phyloP scores from a whole-genome alignment of 2,113 vertebrate genomes.

The Chlamydotis undulata region DNA sequence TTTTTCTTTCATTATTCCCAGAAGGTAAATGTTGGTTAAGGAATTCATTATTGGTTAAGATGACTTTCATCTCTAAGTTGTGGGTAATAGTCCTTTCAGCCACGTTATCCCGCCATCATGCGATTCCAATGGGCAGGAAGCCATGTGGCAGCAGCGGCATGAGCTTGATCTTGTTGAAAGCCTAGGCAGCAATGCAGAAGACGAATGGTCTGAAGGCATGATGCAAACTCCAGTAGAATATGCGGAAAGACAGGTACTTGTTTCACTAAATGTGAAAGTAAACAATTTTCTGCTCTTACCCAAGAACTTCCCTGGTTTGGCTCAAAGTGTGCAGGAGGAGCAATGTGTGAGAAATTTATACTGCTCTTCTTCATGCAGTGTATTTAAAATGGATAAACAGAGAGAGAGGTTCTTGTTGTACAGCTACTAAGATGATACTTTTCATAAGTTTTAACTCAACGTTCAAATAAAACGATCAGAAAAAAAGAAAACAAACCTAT shows the following conservation, averaged over 20 bases:
- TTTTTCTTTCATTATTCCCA: not conserved
- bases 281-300: not conserved
- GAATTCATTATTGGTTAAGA: not conserved
- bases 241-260: not conserved
- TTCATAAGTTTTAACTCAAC: not conserved
- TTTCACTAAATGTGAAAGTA: not conserved
- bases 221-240: not conserved
- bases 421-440: not conserved
- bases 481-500: not conserved
- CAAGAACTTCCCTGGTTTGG: not conserved
- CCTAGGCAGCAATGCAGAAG: not conserved
- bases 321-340: not conserved
- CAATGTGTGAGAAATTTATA: not conserved
- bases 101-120: accelerated
- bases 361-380: not conserved
- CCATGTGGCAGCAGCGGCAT: not conserved
- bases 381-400: not conserved
- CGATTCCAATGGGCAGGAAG: not conserved
- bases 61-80: not conserved
- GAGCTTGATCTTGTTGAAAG: not conserved
- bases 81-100: not conserved
- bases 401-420: not conserved
- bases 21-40: not conserved
- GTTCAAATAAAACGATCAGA: not conserved
- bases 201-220: not conserved